Evolutionary conservation across 2,797 vertebrate species (phyloP), one percentile per base, ranked within the genome.

Genomic region (Mormyrus proboscirostris): DNA sequence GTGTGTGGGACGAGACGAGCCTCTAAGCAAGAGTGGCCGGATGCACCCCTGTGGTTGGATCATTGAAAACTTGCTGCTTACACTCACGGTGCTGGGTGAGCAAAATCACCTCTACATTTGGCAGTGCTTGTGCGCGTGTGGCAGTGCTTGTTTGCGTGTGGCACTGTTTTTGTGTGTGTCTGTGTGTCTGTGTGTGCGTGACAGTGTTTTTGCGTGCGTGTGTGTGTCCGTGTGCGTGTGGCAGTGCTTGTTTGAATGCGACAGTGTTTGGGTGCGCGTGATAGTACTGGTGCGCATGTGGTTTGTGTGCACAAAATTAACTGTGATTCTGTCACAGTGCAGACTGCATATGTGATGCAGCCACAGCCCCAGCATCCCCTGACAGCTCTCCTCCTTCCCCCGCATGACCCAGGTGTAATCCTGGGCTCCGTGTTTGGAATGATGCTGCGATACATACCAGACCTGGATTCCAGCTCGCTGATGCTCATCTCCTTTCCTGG

Each of bases 401-500:
- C 1, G 0, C 25, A 22, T 62, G 22, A 62, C n/a, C 22, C 59
- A 62, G 59, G 98, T 93, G 98, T 99, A 91, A 97, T 99, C 93
- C 91, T 99, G 93, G 98, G 98, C 91, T 97, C 98, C 1, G 93
- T 99, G 4, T 91, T 95, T 91, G 98, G 98, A 79, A 96, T 96
- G 92, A 93, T 99, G 90, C 96, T 99, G 90, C 97, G 98, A 33
- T 93, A 98, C 86, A 97, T 57, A 98, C 98, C 8, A 10, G 62
- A 65, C 62, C 9, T 65, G 62, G 62, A 65, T 96, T 99, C 92
- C 97, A 99, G 91, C 97, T 97, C 2, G 97, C 99, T 86, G 96
- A 99, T 99, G 98, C 94, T 99, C 92, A 99, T 99, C 92, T 95
- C 97, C 90, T 99, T 99, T 93, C 98, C 98, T 0, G 98, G 98